phyloP scores from a whole-genome alignment of 2,797 vertebrate species.

The Alcedo atthis region DNA sequence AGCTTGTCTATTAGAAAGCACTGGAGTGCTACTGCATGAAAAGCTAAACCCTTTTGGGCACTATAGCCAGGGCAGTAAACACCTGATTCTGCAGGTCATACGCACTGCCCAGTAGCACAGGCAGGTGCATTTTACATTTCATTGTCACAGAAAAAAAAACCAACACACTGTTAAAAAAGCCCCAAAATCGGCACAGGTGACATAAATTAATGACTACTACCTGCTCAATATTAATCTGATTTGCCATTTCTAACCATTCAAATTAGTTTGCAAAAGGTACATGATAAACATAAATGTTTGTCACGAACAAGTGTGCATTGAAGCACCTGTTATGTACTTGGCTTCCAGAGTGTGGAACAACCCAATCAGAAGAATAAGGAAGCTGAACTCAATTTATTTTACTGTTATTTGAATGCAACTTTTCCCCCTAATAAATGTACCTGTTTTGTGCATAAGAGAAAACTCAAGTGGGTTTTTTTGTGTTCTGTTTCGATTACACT shows the following conservation, averaged over 20 bases:
- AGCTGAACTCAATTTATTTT: conserved; percentile 67
- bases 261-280: conserved; percentile 24
- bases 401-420: conserved; percentile 59
- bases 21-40: not conserved
- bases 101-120: no score
- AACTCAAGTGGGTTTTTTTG: conserved; percentile 32
- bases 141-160: not conserved
- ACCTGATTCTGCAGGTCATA: not conserved
- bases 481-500: conserved; percentile 58
- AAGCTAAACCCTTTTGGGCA: not conserved
- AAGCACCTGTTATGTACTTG: conserved; percentile 38
- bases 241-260: conserved; percentile 42
- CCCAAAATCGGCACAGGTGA: not conserved
- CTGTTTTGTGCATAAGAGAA: conserved; percentile 67
- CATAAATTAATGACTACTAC: not conserved
- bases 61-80: not conserved
- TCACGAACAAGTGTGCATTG: not conserved
- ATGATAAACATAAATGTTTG: conserved; percentile 43
- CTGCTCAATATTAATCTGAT: conserved; percentile 26
- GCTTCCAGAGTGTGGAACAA: conserved; percentile 24
- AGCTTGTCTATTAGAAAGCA: not conserved
- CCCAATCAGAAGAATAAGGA: conserved; percentile 42
- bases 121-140: not conserved
- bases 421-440: conserved; percentile 57
- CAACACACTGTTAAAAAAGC: no score